Base-by-base conservation (phyloP, 2,113 vertebrate species). In the Saimiri boliviensis region DNA sequence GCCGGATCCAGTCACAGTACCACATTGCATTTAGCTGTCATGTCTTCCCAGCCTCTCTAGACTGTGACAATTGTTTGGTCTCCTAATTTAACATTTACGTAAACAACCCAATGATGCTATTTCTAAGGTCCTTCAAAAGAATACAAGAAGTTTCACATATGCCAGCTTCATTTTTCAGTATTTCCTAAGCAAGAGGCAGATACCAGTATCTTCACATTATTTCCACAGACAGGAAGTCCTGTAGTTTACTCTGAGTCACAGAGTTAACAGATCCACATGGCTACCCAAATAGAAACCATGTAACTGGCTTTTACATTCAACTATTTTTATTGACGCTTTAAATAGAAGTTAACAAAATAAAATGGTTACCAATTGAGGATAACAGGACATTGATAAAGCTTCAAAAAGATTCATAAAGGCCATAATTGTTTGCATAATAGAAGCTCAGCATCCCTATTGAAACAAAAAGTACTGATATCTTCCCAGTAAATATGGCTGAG, bases 331-430 rank as follows among this genome's bases (percentile, higher is more conserved):
- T 74, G 14, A 89, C 47, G 35, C 4, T 79, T 94, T 93, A 93
- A 63, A 56, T 79, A 47, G 80, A 88, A 89, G 71, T 27, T 76
- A 95, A 85, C 86, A 73, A 96, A 95, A 84, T 68, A 32, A 91
- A 93, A 87, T 47, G 20, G 6, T 71, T 89, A 68, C 56, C 13
- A 82, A 32, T 10, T 49, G 8, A 89, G 35, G 23, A 54, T 83
- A 76, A 58, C 66, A 83, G 42, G 23, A 45, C 56, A 94, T 49
- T 63, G 58, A 91, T 77, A 83, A 91, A 88, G 37, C 30, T 73
- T 40, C 32, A 42, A 37, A 80, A 71, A 80, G n/a, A 79, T 94
- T 94, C 82, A 32, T 76, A 91, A 92, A 85, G 47, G 47, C 70
- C 35, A 10, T 87, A 63, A 87, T 73, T 89, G 37, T 94, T 91